Evolutionary conservation across 2,113 vertebrate species (phyloP), one percentile per base, ranked within the genome.

Genomic region (Cyprinodon variegatus): DNA sequence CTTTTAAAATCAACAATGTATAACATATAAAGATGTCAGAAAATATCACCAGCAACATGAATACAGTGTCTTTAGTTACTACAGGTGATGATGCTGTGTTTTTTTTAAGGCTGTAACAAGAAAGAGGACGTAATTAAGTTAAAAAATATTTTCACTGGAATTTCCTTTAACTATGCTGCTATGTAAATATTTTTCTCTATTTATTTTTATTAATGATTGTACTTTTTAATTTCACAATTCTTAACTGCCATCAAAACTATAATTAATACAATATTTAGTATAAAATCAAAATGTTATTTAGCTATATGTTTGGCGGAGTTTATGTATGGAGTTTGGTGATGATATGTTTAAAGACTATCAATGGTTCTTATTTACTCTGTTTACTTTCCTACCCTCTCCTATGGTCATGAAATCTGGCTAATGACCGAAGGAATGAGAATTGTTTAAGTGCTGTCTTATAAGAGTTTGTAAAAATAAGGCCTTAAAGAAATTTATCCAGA

Each of bases 51-150:
- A 3, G 12, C 13, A 38, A 75, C 11, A 13, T 17, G 15, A 7
- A 22, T 61, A 36, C 11, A 64, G 3, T 2, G 38, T 17, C 59
- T 29, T 29, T 39, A 41, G 43, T n/a, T 62, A 1, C 4, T 66
- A 37, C 65, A 73, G 38, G 59, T 29, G 0, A 57, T 77, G 59
- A 77, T 29, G 38, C 37, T 43, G 63, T 39, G 13, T n/a, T 64
- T 73, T 75, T 78, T 15, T 66, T n/a, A 15, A n/a, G 68, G 61
- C 20, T 12, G 38, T 59, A 67, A 11, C 29, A 61, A 36, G 38
- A 11, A 71, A 74, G 45, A 48, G 68, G 36, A 40, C 29, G n/a
- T 76, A 69, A 74, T 73, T 20, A 68, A 22, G 3, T 41, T 46
- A 70, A 68, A 70, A 68, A 72, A 1, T 48, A 4, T 50, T n/a